Base-by-base conservation (phyloP, 2,888 invertebrate genomes). In the Napeogenes sylphis region DNA sequence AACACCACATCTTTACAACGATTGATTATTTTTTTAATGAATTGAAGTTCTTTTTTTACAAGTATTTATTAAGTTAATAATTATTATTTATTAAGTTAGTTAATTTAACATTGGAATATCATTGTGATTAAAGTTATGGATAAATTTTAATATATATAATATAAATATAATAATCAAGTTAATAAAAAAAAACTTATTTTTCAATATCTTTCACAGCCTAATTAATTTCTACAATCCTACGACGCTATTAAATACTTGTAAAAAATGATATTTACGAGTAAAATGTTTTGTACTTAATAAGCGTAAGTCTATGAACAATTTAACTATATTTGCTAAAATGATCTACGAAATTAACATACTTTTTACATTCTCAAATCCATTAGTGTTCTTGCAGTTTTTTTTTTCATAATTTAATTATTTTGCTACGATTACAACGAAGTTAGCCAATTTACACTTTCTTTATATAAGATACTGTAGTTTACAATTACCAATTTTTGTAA, bases 301-400 rank as follows among this genome's bases (percentile, higher is more conserved):
- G 84, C 84, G 84, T 83, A 84, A 82, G 2, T 42, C 8, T 42
- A 42, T 3, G 10, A 10, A 74, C 68, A 74, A 76, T 74, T 53
- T 73, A 68, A 72, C 73, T 70, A 68, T 21, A 21, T 21, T 66
- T 68, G 4, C 33, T 42, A 60, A 55, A 35, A 13, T 32, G 10
- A 60, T 32, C 35, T 55, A 55, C 45, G 10, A 14, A 46, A 59
- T 56, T 59, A 61, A 30, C 6, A 51, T 51, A 51, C 21, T 51
- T 51, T 64, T 59, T 59, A 65, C 47, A 59, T 81, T 81, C 12
- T 89, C 89, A 90, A 90, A 90, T 90, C 89, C 89, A 67, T 89
- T 83, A 87, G 89, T 89, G 89, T 79, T 10, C 42, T 85, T 89
- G 88, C 88, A 89, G 88, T 86, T 81, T 77, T 71, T 73, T 62